These are phyloP conservation scores for Heterodera filipjevi DNA, from an alignment of 2,888 invertebrate genomes.

Conservation along the genomic window DNA sequence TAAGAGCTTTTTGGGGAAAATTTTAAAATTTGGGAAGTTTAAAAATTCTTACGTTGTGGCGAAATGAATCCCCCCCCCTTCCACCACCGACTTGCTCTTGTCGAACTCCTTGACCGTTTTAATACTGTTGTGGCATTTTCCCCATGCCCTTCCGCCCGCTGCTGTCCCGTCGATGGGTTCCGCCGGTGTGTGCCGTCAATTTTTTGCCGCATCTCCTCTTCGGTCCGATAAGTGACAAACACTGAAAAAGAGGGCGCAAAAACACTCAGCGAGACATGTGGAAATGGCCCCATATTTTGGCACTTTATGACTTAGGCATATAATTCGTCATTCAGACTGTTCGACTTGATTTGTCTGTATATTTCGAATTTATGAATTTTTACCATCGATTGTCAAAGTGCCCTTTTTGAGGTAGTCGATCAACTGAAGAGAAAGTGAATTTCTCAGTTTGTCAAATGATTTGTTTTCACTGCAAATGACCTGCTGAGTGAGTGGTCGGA, in stretches of 20 bases:
- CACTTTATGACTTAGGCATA: no score
- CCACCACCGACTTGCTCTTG: neutral
- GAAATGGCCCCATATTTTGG: no score
- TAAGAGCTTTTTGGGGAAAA: no score
- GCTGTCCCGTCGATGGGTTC: neutral
- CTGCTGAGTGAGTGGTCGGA: constrained; percentile 68
- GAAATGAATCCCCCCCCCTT: no score
- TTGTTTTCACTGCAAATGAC: constrained; percentile 51
- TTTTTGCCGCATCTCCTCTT: neutral
- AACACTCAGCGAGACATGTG: no score
- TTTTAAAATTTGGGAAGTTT: no score
- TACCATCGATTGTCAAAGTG: constrained; percentile 66
- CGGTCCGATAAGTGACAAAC: neutral
- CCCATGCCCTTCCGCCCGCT: neutral
- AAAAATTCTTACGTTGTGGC: no score
- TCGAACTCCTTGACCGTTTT: constrained; percentile 2
- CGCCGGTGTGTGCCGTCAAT: neutral
- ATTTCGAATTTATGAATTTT: neutral
- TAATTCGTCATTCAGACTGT: no score
- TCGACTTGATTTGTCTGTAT: no score
- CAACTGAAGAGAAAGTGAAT: constrained; percentile 62
- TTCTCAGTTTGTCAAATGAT: neutral
- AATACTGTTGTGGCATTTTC: neutral
- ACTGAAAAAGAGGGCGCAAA: neutral
- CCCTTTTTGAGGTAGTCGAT: constrained; percentile 68